These are phyloP conservation scores for Orchesellides sinensis DNA, from an alignment of 2,888 invertebrate species.

Conservation along the genomic window DNA sequence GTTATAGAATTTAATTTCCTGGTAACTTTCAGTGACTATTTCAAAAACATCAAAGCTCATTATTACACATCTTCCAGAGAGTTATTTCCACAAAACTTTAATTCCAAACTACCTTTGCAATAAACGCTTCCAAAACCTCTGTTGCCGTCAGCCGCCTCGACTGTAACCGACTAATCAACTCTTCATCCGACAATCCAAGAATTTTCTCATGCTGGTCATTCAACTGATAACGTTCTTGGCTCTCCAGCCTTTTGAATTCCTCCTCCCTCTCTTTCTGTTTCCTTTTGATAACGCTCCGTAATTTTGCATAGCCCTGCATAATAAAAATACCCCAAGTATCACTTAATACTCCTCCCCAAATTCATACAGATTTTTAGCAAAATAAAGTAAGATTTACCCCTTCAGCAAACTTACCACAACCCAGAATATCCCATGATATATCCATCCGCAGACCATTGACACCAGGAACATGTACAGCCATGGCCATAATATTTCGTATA, in stretches of 20 bases:
- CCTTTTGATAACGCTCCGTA: slow-evolving; percentile 10
- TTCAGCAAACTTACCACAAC: slow-evolving; percentile 20
- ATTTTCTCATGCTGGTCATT: slow-evolving; percentile 45
- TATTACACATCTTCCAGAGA: no score
- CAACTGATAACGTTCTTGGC: slow-evolving; percentile 18
- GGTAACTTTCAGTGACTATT: slow-evolving; percentile 74
- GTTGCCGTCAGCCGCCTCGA: slow-evolving; percentile 58
- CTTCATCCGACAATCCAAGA: slow-evolving; percentile 29
- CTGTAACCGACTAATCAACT: slow-evolving; percentile 62
- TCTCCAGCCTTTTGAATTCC: slow-evolving; percentile 46
- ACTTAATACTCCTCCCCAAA: no score
- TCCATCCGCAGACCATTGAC: slow-evolving; percentile 32
- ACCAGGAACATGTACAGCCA: slow-evolving; percentile 29
- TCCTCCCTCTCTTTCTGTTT: slow-evolving; percentile 62
- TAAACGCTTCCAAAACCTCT: slow-evolving; percentile 69
- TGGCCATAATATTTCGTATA: slow-evolving; percentile 40
- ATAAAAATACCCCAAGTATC: no score
- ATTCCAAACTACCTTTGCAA: slow-evolving; percentile 62
- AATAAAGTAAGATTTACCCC: neutral
- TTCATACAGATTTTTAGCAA: neutral
- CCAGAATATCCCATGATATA: slow-evolving; percentile 31
- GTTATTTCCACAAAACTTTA: no score
- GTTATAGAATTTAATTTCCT: slow-evolving; percentile 75
- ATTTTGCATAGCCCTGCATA: slow-evolving; percentile 20
- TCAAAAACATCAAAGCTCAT: neutral